phyloP scores from a whole-genome alignment of 2,113 vertebrate species.

The Arothron firmamentum region DNA sequence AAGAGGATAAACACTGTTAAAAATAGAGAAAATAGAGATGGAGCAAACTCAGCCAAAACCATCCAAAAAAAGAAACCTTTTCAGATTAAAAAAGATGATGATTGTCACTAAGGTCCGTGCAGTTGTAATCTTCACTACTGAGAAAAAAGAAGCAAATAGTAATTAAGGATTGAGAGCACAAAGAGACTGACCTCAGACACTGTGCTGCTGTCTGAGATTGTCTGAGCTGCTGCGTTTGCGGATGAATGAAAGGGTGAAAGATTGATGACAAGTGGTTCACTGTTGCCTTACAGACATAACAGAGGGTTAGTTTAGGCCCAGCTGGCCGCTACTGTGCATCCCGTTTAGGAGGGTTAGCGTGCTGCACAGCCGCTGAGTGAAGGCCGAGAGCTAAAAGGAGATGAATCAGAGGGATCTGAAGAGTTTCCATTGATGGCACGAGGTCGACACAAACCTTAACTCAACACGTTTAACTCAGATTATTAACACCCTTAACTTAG shows the following conservation, averaged over 20 bases:
- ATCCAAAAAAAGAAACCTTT: too few species aligned
- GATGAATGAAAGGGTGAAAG: constrained; percentile 37
- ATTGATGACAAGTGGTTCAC: constrained; percentile 25
- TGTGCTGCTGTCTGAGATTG: constrained; percentile 25
- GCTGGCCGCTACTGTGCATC: background rate
- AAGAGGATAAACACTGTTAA: too few species aligned
- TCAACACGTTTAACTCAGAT: too few species aligned
- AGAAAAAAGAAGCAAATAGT: constrained; percentile 55
- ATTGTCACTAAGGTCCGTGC: constrained; percentile 39
- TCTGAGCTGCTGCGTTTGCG: constrained; percentile 33
- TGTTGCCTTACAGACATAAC: constrained; percentile 28
- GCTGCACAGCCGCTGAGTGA: too few species aligned
- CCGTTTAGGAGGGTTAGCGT: constrained; percentile 1
- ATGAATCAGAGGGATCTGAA: too few species aligned
- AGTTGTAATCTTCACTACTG: constrained; percentile 34
- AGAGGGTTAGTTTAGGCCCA: constrained; percentile 41
- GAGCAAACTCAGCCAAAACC: background rate
- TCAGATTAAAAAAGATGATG: background rate
- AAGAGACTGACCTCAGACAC: constrained; percentile 33
- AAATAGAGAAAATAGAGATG: constrained; percentile 2
- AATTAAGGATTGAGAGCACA: constrained; percentile 49
- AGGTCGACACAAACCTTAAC: too few species aligned
- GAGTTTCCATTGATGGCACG: too few species aligned
- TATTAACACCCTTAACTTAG: too few species aligned
- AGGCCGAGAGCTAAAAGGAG: too few species aligned